Evolutionary conservation across 1,140 invertebrate genomes (phyloP).

Genomic region (Hestina assimilis): DNA sequence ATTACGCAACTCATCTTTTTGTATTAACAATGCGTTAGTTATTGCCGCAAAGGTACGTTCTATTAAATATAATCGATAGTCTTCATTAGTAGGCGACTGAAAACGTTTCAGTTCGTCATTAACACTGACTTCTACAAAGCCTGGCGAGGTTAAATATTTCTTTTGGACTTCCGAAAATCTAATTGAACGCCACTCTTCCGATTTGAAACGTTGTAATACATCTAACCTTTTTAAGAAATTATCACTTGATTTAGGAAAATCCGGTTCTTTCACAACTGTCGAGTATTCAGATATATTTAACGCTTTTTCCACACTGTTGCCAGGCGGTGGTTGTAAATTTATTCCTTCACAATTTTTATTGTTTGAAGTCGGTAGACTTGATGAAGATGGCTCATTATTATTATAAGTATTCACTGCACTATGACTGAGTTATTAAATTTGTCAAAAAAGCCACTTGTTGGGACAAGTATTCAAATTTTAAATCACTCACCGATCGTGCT

Average conservation of each 20-base stretch:
- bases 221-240: neutral
- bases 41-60: neutral
- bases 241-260: neutral
- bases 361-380: neutral
- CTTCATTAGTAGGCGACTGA: neutral
- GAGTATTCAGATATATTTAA: neutral
- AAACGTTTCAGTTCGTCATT: neutral
- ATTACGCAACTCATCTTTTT: conserved; percentile 1
- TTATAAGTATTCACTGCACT: neutral
- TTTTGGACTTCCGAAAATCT: neutral
- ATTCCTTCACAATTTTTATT: neutral
- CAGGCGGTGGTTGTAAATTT: neutral
- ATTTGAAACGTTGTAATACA: neutral
- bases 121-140: neutral
- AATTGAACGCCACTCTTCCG: neutral
- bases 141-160: neutral
- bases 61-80: neutral
- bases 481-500: neutral
- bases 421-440: neutral
- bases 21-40: neutral
- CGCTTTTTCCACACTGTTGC: neutral
- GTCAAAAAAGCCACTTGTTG: neutral
- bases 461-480: neutral
- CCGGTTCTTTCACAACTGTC: neutral
- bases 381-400: neutral